A percentile compares a stretch with the other conserved stretches of the same genome.
phyloP scores from a whole-genome alignment of 2,113 vertebrate species.

The Psittacus erithacus region DNA sequence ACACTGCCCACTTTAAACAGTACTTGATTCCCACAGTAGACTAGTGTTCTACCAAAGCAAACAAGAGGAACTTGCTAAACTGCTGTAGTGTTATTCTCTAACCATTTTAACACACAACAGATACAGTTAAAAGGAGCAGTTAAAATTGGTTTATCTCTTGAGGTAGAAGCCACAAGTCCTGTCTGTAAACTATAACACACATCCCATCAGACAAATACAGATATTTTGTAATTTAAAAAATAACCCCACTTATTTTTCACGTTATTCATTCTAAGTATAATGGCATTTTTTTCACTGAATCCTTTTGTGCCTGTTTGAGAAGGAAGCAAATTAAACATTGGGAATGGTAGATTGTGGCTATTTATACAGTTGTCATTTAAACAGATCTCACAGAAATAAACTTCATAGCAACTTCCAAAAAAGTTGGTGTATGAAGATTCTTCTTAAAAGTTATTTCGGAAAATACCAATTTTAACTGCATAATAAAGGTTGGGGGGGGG shows the following conservation, averaged over 20 bases:
- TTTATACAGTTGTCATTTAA: neutral
- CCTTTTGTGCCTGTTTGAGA: neutral
- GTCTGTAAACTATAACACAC: slow-evolving; percentile 1
- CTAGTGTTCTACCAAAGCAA: neutral
- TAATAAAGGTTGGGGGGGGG: neutral
- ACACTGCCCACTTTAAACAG: neutral
- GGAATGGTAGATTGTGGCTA: neutral
- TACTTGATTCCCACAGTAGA: neutral
- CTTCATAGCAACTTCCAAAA: neutral
- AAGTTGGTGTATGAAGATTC: neutral
- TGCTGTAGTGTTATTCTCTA: slow-evolving; percentile 18
- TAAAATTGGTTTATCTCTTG: slow-evolving; percentile 62
- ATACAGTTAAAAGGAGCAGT: neutral
- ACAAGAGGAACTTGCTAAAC: neutral
- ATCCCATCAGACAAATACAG: slow-evolving; percentile 25
- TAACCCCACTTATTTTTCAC: neutral
- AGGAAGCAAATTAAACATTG: neutral
- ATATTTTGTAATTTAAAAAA: neutral
- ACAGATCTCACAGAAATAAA: neutral
- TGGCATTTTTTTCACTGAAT: neutral
- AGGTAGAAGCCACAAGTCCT: slow-evolving; percentile 74
- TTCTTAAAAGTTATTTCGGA: neutral
- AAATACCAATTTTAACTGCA: slow-evolving; percentile 39
- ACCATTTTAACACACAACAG: slow-evolving; percentile 3
- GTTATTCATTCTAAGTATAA: neutral